Percentiles rank a stretch among this genome's conserved stretches.
Conservation (phyloP, 92 coral and sea anemone species). For the Porites divaricata region DNA sequence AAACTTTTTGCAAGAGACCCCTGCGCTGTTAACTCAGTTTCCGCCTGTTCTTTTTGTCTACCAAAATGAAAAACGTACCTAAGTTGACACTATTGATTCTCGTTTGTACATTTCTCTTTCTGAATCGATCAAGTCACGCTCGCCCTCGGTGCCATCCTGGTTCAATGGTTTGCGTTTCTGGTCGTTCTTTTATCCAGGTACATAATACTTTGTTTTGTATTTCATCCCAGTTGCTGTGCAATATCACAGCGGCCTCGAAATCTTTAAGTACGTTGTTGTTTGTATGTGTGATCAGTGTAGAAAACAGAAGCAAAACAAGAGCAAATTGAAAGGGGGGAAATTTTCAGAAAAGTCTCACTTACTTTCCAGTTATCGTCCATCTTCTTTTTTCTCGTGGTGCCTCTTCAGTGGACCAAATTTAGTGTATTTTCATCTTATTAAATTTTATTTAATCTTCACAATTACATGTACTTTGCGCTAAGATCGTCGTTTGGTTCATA, state of each 20-base stretch:
- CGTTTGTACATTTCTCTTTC: background rate
- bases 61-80: background rate
- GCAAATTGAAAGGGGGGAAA: too few species aligned
- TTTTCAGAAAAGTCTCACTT: too few species aligned
- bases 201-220: background rate
- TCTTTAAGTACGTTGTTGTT: background rate
- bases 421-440: too few species aligned
- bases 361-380: too few species aligned
- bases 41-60: background rate
- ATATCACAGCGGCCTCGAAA: background rate
- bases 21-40: too few species aligned
- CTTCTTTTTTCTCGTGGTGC: too few species aligned
- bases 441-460: too few species aligned
- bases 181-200: constrained; percentile 16
- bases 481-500: too few species aligned
- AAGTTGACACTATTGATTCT: constrained; percentile 5
- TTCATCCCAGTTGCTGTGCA: background rate
- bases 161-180: constrained; percentile 13
- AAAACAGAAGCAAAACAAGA: too few species aligned
- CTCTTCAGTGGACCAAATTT: too few species aligned
- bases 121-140: background rate
- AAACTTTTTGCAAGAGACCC: background rate
- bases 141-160: constrained; percentile 29
- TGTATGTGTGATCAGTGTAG: too few species aligned
- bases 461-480: too few species aligned